These are phyloP conservation scores for Rhyzopertha dominica DNA, from an alignment of 1,140 invertebrate genomes.

Conservation along the genomic window DNA sequence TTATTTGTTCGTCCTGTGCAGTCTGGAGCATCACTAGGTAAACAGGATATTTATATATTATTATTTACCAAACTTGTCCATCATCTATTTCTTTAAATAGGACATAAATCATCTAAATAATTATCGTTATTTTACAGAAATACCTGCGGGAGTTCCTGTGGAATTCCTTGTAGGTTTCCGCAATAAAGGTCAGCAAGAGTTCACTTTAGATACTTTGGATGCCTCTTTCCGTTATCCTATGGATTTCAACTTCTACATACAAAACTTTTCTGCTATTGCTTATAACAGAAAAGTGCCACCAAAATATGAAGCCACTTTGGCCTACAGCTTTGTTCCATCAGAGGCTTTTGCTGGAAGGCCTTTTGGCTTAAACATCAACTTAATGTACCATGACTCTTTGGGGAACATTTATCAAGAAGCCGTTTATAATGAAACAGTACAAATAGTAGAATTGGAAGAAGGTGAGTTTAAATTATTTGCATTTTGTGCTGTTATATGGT, in stretches of 20 bases:
- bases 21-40: slow-evolving; percentile 56
- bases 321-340: slow-evolving; percentile 91
- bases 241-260: slow-evolving; percentile 97
- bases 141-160: slow-evolving; percentile 87
- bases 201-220: slow-evolving; percentile 88
- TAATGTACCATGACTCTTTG: slow-evolving; percentile 83
- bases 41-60: slow-evolving; percentile 21
- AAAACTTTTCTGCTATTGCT: slow-evolving; percentile 92
- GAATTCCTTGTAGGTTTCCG: slow-evolving; percentile 95
- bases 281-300: slow-evolving; percentile 84
- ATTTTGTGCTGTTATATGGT: no score
- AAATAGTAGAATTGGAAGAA: slow-evolving; percentile 93
- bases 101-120: not conserved
- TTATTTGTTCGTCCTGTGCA: slow-evolving; percentile 83
- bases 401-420: slow-evolving; percentile 68
- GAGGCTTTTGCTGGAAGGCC: slow-evolving; percentile 93
- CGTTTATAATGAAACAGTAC: slow-evolving; percentile 98
- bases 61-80: not conserved
- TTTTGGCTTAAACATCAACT: slow-evolving; percentile 89
- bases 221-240: slow-evolving; percentile 98
- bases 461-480: no score
- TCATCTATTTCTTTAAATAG: slow-evolving; percentile 12
- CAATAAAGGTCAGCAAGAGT: slow-evolving; percentile 89
- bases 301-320: slow-evolving; percentile 88
- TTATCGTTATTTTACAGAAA: slow-evolving; percentile 58